Base-by-base conservation (phyloP, 1,140 invertebrate species). In the Zaprionus africanus region DNA sequence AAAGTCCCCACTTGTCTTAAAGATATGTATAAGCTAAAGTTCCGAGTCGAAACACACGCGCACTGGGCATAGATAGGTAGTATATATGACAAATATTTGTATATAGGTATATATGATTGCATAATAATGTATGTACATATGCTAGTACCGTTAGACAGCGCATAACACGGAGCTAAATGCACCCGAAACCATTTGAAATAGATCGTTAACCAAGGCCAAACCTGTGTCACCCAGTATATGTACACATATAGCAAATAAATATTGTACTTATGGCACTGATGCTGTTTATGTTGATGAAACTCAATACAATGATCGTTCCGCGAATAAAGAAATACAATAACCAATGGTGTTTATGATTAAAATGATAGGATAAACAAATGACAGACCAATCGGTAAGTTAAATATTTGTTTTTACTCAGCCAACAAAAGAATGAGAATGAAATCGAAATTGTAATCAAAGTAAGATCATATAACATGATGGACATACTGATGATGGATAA, bases 291-390 rank as follows among this genome's bases (percentile, higher is more conserved):
- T 63, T 70, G 58, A 59, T 58, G 74, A 78, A 84, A 84, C 82
- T 84, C 61, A 84, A 85, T 84, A 82, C 78, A 85, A 84, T 78
- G 59, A 66, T 59, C 66, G 26, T 49, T 58, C 34, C 41, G 56
- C 15, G 38, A 66, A 12, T 41, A 65, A 59, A 53, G 36, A 53
- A 17, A 65, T 31, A 13, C 13, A 62, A 19, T 43, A 19, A 31
- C 59, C 46, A 15, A 24, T 22, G 22, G 46, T 51, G 12, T 51
- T 51, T 49, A 38, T 7, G 31, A 58, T 11, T 19, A 31, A 57
- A 57, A 17, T 34, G 31, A 66, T 1, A 58, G 59, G 17, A 43
- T 22, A 51, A 19, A 49, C 17, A 65, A 54, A 41, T 67, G 36
- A 28, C 56, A 60, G 51, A 64, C 38, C 38, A 51, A 43, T 57